Evolutionary conservation across 2,113 vertebrate genomes (phyloP).

Genomic region (Galemys pyrenaicus): DNA sequence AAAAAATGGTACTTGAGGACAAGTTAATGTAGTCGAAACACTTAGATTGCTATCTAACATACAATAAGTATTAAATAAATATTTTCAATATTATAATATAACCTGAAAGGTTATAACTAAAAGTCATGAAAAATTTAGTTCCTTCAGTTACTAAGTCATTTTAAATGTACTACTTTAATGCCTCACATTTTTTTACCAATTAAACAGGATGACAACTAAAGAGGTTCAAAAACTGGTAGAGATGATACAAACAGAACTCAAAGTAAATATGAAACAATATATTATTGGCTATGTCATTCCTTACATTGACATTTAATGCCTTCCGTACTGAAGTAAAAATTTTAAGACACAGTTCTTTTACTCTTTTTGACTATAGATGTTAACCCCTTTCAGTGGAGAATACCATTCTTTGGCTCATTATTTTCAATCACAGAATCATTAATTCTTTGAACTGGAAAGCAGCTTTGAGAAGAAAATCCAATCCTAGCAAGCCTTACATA

Average conservation of each 20-base stretch:
- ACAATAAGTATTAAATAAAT: background rate
- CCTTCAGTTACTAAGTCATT: conserved; percentile 35
- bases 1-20: background rate
- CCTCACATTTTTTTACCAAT: conserved; percentile 14
- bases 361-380: background rate
- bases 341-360: conserved; percentile 22
- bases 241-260: background rate
- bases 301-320: conserved; percentile 19
- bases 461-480: background rate
- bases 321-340: background rate
- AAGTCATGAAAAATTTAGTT: conserved; percentile 57
- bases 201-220: conserved; percentile 21
- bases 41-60: background rate
- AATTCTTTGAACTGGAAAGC: conserved; percentile 38
- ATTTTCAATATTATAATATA: background rate
- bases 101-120: background rate
- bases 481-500: background rate
- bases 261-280: conserved; percentile 3
- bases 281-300: background rate
- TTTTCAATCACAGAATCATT: conserved; percentile 39
- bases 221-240: background rate
- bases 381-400: background rate
- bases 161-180: conserved; percentile 40
- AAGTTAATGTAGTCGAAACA: background rate
- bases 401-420: background rate